Evolutionary conservation across 2,888 invertebrate species (phyloP), one percentile per base, ranked within the genome.

Genomic region (Gortyna flavago): DNA sequence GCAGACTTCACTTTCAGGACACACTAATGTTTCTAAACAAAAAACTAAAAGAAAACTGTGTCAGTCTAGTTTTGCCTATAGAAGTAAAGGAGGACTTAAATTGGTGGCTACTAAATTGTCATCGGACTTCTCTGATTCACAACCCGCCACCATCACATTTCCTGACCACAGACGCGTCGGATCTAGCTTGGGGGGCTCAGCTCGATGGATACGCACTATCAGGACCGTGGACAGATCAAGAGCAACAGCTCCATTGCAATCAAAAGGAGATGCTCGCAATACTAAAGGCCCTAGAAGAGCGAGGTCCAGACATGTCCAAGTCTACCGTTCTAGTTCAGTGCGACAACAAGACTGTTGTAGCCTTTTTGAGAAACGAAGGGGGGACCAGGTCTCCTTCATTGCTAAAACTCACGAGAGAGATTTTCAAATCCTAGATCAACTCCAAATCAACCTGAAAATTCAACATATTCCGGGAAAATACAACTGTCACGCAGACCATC

Each of bases 11-110:
- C 25, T 35, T 25, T 67, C 67, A 38, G 25, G n/a, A 51, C 21
- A 29, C 84, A 5, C 73, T 85, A 32, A 83, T 35, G 4, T 71
- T 85, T 48, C 48, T 80, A 32, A 87, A 81, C 38, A 51, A 65
- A 3, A 38, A 80, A 11, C 76, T 72, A 64, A 61, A 72, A 67
- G 38, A 32, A 35, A 21, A n/a, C 7, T 41, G 8, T 32, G 25
- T 51, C 54, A 62, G 5, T 25, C 7, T 38, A 16, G 13, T 32
- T 21, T 38, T 75, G n/a, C 70, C 41, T 3, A 13, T 29, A 21
- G 32, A 21, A 25, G 54, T 64, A 25, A 38, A 54, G 25, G 54
- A 9, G 8, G n/a, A 64, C 2, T 18, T 75, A 21, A 29, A 54
- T 25, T 64, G 64, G 32, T 70, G 64, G 70, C 35, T 66, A 9